Percentiles rank a stretch among this genome's conserved stretches.
These are phyloP conservation scores for Tyrannus savana DNA, from an alignment of 2,113 vertebrate species.

Conservation along the genomic window DNA sequence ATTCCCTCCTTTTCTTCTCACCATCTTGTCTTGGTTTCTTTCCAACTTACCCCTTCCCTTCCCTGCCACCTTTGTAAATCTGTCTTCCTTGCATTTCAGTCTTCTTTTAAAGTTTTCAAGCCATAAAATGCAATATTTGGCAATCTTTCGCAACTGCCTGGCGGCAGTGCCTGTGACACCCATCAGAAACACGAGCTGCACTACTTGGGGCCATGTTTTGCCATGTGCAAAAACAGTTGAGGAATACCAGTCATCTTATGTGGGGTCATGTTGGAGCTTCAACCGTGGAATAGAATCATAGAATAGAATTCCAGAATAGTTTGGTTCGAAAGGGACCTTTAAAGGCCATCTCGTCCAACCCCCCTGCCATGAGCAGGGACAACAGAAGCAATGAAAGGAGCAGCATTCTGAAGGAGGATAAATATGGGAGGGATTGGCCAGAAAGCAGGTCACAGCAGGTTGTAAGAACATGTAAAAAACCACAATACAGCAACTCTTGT, in stretches of 20 bases:
- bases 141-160: not conserved
- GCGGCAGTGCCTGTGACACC: not conserved
- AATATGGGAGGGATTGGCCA: not conserved
- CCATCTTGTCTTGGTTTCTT: not conserved
- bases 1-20: slow-evolving; percentile 18
- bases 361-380: not conserved
- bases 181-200: not conserved
- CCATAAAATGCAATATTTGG: not conserved
- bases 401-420: not conserved
- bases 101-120: not conserved
- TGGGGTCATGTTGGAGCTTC: not conserved
- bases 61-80: not conserved
- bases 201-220: not conserved
- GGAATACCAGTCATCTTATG: not conserved
- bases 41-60: not conserved
- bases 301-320: not conserved
- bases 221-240: not conserved
- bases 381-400: not conserved
- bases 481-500: not conserved
- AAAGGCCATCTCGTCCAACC: not conserved
- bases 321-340: not conserved
- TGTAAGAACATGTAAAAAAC: not conserved
- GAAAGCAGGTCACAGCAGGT: not conserved
- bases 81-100: not conserved
- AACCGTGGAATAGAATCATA: not conserved